A percentile compares a stretch with the other conserved stretches of the same genome.
phyloP scores from a whole-genome alignment of 2,113 vertebrate genomes.

The Oreochromis spilurus region DNA sequence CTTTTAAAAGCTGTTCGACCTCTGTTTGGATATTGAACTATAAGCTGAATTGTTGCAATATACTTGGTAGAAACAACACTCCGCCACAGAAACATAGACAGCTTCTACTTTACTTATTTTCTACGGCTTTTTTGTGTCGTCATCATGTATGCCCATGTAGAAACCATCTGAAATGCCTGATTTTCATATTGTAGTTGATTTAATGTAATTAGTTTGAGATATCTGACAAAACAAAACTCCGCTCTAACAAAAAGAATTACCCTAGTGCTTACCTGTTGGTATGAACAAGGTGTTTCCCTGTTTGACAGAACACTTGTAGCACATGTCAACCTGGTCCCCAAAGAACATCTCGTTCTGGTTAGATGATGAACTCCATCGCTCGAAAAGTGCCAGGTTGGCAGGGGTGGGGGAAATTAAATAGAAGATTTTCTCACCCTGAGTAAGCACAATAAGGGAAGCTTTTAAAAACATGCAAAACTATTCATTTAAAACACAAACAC shows the following conservation, averaged over 20 bases:
- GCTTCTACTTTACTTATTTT: background rate
- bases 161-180: background rate
- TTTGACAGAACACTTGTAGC: conserved; percentile 88
- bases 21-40: background rate
- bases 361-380: conserved; percentile 88
- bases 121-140: background rate
- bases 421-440: conserved; percentile 90
- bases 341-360: conserved; percentile 94
- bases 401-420: conserved; percentile 86
- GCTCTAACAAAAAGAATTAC: background rate
- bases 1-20: background rate
- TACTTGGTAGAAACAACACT: background rate
- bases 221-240: background rate
- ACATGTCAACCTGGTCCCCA: conserved; percentile 91
- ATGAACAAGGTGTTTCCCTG: conserved; percentile 94
- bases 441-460: background rate
- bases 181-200: background rate
- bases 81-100: background rate
- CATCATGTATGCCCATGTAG: background rate
- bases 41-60: background rate
- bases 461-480: background rate
- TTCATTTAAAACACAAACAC: background rate
- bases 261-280: conserved; percentile 77
- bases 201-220: background rate
- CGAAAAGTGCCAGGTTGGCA: conserved; percentile 87